These are phyloP conservation scores for Alsophila aescularia DNA, from an alignment of 2,888 invertebrate genomes.

Conservation along the genomic window DNA sequence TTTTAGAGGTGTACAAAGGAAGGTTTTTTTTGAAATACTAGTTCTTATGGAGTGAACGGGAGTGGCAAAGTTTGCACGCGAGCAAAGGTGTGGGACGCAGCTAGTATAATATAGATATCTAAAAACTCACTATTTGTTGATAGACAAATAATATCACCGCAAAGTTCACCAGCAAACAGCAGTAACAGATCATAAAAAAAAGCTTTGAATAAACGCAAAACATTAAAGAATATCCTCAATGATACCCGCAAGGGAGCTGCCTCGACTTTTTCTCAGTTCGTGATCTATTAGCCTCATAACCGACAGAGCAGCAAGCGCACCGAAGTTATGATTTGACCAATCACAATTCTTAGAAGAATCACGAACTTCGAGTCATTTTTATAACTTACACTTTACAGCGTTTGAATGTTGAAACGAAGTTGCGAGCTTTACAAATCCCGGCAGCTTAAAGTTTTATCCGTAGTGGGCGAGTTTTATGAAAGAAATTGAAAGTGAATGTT, in stretches of 20 bases:
- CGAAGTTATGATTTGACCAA: conserved; percentile 43
- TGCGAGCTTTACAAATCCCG: not conserved
- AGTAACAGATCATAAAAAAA: no score
- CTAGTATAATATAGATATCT: no score
- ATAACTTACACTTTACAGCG: not conserved
- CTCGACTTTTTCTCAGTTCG: conserved; percentile 10
- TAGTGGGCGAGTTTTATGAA: not conserved
- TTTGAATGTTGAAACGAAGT: conserved; percentile 6
- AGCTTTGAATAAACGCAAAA: not conserved
- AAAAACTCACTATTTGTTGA: no score
- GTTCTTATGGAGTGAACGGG: no score
- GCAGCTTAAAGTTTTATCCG: not conserved
- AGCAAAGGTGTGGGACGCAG: no score
- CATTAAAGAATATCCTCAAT: not conserved
- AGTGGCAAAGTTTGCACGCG: no score
- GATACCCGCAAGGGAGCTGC: not conserved
- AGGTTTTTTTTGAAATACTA: no score
- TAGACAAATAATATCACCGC: no score
- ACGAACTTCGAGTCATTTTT: not conserved
- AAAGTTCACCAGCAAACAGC: no score
- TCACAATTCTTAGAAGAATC: conserved; percentile 24
- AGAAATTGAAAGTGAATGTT: not conserved
- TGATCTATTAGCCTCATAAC: conserved; percentile 25
- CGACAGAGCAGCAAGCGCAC: conserved; percentile 8
- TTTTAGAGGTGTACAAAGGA: no score